Percentiles rank a stretch among this genome's conserved stretches.
Evolutionary conservation across 2,797 vertebrate genomes (phyloP).

Genomic region (Discoglossus pictus): DNA sequence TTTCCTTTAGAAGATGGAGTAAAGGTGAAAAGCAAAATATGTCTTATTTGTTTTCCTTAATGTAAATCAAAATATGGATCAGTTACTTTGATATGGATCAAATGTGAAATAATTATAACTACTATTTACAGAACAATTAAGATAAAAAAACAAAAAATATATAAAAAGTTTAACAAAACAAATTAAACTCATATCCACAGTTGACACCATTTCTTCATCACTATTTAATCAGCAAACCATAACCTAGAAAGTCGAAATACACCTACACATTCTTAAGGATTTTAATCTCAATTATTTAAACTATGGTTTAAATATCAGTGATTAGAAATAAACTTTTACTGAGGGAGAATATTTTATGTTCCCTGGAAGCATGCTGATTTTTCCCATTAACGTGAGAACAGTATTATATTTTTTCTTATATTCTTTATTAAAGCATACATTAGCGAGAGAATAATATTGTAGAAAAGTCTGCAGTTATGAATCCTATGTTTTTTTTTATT

Average conservation of each 20-base stretch:
- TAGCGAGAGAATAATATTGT: no score
- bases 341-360: no score
- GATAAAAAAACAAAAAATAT: constrained; percentile 57
- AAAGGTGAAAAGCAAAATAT: constrained; percentile 68
- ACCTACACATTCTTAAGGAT: constrained; percentile 65
- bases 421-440: no score
- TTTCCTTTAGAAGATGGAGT: constrained; percentile 64
- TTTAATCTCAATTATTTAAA: constrained; percentile 58
- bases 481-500: no score
- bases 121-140: constrained; percentile 66
- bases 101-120: constrained; percentile 69
- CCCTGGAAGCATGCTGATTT: no score
- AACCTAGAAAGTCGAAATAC: constrained; percentile 75
- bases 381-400: no score
- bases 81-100: constrained; percentile 77
- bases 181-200: no score
- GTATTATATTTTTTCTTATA: no score
- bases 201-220: constrained; percentile 70
- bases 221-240: constrained; percentile 71
- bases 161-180: no score
- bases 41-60: constrained; percentile 70
- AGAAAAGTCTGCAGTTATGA: no score
- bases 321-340: no score
- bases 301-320: no score
- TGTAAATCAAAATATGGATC: constrained; percentile 74